Conservation (phyloP, 2,888 invertebrate species). For the Limnephilus lunatus region DNA sequence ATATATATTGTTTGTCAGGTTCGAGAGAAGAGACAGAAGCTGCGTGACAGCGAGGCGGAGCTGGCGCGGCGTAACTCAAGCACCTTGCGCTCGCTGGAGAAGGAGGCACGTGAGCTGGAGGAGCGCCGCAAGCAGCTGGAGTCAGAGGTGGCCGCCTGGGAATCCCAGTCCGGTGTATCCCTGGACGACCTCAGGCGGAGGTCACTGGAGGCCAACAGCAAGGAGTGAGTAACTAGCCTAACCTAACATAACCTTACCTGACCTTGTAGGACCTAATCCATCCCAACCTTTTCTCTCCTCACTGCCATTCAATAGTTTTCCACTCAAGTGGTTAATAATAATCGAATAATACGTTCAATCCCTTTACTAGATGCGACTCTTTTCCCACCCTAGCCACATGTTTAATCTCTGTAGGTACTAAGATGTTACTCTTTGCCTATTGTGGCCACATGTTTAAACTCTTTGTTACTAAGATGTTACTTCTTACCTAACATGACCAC, state of each 20-base stretch:
- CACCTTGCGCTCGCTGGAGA: slow-evolving; percentile 85
- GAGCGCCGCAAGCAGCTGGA: slow-evolving; percentile 92
- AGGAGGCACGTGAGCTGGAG: slow-evolving; percentile 94
- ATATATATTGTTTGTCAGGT: slow-evolving; percentile 71
- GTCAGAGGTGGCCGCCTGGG: slow-evolving; percentile 92
- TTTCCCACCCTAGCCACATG: too few species aligned
- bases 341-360: not conserved
- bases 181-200: slow-evolving; percentile 92
- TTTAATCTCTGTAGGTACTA: too few species aligned
- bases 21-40: slow-evolving; percentile 95
- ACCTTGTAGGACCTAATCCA: not conserved
- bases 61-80: slow-evolving; percentile 93
- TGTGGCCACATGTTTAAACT: too few species aligned
- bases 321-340: too few species aligned
- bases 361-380: too few species aligned
- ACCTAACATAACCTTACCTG: not conserved
- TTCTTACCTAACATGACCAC: too few species aligned
- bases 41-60: slow-evolving; percentile 96
- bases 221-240: slow-evolving; percentile 81
- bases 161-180: slow-evolving; percentile 91
- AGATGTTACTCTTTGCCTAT: too few species aligned
- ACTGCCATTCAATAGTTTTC: too few species aligned
- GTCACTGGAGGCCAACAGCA: slow-evolving; percentile 92
- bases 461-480: too few species aligned
- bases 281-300: too few species aligned